These are phyloP conservation scores for Ptilorrhoa leucosticta DNA, from an alignment of 2,113 vertebrate species.

Conservation along the genomic window DNA sequence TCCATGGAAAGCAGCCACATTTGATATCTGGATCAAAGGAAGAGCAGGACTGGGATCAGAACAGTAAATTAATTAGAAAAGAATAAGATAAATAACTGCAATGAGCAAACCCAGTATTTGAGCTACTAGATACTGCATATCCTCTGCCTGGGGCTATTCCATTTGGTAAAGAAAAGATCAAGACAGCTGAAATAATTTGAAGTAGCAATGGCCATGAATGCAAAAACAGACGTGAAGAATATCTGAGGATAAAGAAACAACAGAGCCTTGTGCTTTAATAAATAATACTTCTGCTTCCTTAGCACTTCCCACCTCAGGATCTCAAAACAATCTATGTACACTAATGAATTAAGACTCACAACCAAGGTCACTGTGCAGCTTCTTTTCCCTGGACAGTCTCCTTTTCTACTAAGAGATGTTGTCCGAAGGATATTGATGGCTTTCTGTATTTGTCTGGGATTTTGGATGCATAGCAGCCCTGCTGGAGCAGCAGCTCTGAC, in stretches of 20 bases:
- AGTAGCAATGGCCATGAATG: background rate
- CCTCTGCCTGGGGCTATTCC: background rate
- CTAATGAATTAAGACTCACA: background rate
- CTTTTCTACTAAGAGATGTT: background rate
- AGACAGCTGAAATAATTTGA: background rate
- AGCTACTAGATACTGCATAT: background rate
- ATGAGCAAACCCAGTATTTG: background rate
- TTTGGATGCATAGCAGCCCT: background rate
- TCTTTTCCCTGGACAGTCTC: background rate
- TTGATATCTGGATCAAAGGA: background rate
- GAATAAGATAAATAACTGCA: background rate
- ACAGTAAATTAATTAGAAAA: slow-evolving; percentile 33
- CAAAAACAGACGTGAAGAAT: background rate
- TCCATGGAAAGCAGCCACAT: background rate
- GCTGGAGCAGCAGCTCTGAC: slow-evolving; percentile 8
- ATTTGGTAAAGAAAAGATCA: slow-evolving; percentile 11
- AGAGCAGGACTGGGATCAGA: background rate
- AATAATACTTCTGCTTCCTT: background rate
- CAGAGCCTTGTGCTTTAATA: background rate
- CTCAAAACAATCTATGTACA: background rate
- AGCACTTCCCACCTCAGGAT: background rate
- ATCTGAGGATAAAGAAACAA: background rate
- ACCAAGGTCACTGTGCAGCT: background rate
- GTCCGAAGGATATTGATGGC: background rate
- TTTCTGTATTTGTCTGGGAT: slow-evolving; percentile 1